These are phyloP conservation scores for Ophonus ardosiacus DNA, from an alignment of 2,888 invertebrate species.

Conservation along the genomic window DNA sequence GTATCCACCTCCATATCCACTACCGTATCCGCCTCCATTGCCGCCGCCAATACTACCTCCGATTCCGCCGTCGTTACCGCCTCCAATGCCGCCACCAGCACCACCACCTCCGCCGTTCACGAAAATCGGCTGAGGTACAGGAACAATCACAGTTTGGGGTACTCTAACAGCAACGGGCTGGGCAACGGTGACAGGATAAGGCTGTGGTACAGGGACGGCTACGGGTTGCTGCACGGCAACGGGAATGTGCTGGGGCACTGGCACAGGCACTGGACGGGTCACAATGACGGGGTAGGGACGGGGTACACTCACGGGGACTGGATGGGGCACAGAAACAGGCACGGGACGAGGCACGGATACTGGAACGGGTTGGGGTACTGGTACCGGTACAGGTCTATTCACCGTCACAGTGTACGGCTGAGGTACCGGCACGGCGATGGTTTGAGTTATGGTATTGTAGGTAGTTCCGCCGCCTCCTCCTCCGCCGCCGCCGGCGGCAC, in stretches of 20 bases:
- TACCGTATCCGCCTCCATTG: conserved; percentile 3
- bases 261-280: conserved; percentile 60
- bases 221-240: conserved; percentile 54
- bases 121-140: conserved; percentile 57
- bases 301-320: conserved; percentile 61
- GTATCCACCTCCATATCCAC: conserved; percentile 51
- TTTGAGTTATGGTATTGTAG: conserved; percentile 63
- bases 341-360: conserved; percentile 62
- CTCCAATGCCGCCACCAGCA: conserved; percentile 40
- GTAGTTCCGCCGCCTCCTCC: conserved; percentile 51
- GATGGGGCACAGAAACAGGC: conserved; percentile 59
- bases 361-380: conserved; percentile 63
- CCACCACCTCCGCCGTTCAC: conserved; percentile 62
- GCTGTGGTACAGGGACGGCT: conserved; percentile 60
- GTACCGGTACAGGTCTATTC: conserved; percentile 58
- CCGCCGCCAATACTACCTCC: conserved; percentile 28
- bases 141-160: conserved; percentile 62
- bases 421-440: conserved; percentile 63
- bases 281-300: conserved; percentile 62
- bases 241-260: conserved; percentile 58
- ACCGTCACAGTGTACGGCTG: conserved; percentile 63
- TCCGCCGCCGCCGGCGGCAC: conserved; percentile 51
- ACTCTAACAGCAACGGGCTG: conserved; percentile 64
- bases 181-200: conserved; percentile 60
- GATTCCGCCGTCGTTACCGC: conserved; percentile 23